These are phyloP conservation scores for Arctia plantaginis DNA, from an alignment of 2,888 invertebrate genomes.

Conservation along the genomic window DNA sequence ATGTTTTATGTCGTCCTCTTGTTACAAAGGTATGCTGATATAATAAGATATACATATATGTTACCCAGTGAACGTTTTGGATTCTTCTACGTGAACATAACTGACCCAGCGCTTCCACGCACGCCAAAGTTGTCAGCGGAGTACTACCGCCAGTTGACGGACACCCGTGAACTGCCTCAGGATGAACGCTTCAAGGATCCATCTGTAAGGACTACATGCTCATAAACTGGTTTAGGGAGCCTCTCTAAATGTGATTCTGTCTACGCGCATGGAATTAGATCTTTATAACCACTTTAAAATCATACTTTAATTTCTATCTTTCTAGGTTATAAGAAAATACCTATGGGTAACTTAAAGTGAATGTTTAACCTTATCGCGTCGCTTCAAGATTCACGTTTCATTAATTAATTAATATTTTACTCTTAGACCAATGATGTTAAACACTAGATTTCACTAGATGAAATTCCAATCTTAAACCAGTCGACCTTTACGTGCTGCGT, in stretches of 20 bases:
- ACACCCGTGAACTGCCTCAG: constrained; percentile 77
- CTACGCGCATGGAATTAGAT: background rate
- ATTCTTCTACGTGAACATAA: constrained; percentile 90
- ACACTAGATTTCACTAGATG: too few relatives aligned
- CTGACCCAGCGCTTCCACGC: constrained; percentile 87
- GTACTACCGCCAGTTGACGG: constrained; percentile 86
- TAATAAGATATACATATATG: constrained; percentile 5
- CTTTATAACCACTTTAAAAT: background rate
- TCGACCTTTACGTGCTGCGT: too few relatives aligned
- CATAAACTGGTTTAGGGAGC: background rate
- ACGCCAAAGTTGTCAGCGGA: constrained; percentile 89
- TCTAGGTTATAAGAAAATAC: too few relatives aligned
- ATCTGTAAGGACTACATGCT: constrained; percentile 59
- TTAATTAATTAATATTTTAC: too few relatives aligned
- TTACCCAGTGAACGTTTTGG: constrained; percentile 89
- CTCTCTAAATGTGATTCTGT: background rate
- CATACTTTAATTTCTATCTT: background rate
- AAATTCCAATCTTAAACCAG: too few relatives aligned
- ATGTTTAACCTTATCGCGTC: too few relatives aligned
- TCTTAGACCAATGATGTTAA: too few relatives aligned
- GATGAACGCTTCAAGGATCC: constrained; percentile 75
- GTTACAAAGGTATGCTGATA: background rate
- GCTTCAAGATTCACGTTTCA: too few relatives aligned
- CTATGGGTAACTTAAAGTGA: too few relatives aligned
- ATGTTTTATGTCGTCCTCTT: too few relatives aligned